Evolutionary conservation across 2,797 vertebrate genomes (phyloP).

Genomic region (Manis pentadactyla): DNA sequence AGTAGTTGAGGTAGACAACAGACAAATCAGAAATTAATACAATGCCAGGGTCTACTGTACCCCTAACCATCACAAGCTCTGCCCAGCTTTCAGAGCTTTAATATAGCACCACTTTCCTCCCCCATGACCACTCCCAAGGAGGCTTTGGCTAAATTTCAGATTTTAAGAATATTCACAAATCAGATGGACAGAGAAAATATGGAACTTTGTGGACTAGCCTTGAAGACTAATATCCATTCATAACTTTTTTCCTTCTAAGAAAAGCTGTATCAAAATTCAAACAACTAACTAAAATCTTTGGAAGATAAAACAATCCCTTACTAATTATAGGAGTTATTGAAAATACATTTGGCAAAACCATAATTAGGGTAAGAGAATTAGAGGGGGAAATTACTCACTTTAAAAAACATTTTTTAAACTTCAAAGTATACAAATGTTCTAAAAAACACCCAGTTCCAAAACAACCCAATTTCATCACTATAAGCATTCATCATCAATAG

Average conservation of each 20-base stretch:
- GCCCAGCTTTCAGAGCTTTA: background rate
- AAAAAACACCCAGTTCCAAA: conserved; percentile 24
- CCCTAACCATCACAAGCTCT: background rate
- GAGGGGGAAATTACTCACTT: background rate
- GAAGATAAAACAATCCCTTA: background rate
- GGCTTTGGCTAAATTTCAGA: background rate
- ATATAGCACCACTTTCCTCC: background rate
- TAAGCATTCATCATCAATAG: background rate
- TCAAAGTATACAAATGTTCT: conserved; percentile 22
- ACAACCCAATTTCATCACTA: conserved; percentile 4
- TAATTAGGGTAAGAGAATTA: background rate
- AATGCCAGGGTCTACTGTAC: too few relatives aligned
- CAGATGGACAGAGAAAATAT: background rate
- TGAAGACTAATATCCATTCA: background rate
- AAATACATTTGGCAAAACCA: background rate
- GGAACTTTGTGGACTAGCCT: background rate
- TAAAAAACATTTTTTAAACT: conserved; percentile 19
- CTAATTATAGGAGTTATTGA: background rate
- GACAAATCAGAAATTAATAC: too few relatives aligned
- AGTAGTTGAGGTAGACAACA: too few relatives aligned
- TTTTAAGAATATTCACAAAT: conserved; percentile 13
- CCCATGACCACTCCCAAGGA: background rate
- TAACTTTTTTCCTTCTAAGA: conserved; percentile 28
- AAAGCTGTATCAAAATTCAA: conserved; percentile 52
- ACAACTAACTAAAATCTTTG: conserved; percentile 46